These are phyloP conservation scores for Catostylus mosaicus DNA, from an alignment of 30 jellyfish, hydroid and myxozoan species.

Conservation along the genomic window DNA sequence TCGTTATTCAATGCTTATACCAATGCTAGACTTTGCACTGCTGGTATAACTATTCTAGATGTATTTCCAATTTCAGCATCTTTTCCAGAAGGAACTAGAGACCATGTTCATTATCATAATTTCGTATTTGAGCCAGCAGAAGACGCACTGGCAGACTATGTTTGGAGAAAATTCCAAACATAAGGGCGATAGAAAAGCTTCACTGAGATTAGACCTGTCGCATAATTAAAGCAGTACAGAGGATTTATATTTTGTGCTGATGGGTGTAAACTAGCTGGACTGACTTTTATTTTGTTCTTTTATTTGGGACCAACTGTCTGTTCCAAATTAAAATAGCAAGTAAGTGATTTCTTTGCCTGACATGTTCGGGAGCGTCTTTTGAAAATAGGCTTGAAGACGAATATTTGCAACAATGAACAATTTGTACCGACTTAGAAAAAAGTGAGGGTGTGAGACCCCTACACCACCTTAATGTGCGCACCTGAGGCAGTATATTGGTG, in stretches of 20 bases:
- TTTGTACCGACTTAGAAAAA: background rate
- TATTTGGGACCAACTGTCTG: too few species aligned
- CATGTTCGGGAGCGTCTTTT: too few species aligned
- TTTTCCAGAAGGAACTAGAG: conserved; percentile 22
- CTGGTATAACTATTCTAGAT: conserved; percentile 56
- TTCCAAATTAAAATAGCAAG: too few species aligned
- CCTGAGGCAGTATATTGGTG: background rate
- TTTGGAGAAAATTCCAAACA: conserved; percentile 24
- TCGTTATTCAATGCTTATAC: conserved; percentile 53
- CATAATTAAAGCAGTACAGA: too few species aligned
- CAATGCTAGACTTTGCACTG: conserved; percentile 45
- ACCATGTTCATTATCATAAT: conserved; percentile 56
- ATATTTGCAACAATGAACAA: background rate
- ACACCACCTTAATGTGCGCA: background rate
- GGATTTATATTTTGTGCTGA: too few species aligned
- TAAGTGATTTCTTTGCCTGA: too few species aligned
- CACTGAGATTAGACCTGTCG: too few species aligned
- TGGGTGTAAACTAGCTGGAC: too few species aligned
- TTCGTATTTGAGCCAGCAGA: conserved; percentile 60
- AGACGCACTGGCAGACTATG: conserved; percentile 46
- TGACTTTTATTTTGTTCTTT: too few species aligned
- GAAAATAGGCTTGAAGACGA: too few species aligned
- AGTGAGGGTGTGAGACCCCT: background rate
- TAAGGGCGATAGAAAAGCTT: background rate
- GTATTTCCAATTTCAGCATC: conserved; percentile 54